Percentiles rank a stretch among this genome's conserved stretches.
Conservation (phyloP, 2,113 vertebrate species). For the Bubo bubo region DNA sequence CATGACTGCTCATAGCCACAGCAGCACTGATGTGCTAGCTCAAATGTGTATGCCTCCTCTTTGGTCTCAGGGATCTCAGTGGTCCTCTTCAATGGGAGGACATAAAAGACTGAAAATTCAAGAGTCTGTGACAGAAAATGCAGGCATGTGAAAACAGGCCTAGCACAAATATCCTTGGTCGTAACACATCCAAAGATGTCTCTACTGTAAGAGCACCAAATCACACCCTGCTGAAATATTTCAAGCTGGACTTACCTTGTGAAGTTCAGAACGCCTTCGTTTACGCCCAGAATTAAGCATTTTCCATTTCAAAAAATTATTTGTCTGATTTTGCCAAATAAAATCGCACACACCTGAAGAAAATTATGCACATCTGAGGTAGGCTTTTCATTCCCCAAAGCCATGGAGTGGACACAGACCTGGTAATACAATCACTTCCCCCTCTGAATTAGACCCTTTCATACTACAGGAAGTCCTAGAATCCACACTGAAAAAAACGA, state of each 20-base stretch:
- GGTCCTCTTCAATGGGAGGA: background rate
- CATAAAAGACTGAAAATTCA: background rate
- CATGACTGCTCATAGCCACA: background rate
- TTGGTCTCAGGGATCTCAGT: background rate
- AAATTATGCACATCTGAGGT: background rate
- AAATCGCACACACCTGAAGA: background rate
- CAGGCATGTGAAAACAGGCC: background rate
- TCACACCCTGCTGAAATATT: background rate
- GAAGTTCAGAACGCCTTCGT: background rate
- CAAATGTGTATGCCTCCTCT: background rate
- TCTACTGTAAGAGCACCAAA: background rate
- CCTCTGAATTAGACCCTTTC: constrained; percentile 25
- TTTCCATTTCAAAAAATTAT: background rate
- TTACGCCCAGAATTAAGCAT: background rate
- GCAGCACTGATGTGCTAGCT: background rate
- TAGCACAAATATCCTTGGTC: background rate
- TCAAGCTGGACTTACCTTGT: background rate
- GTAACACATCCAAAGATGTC: background rate
- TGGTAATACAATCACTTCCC: background rate
- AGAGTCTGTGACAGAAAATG: background rate
- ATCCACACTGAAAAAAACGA: background rate
- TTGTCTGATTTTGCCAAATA: background rate
- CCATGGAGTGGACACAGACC: background rate
- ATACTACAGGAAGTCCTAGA: constrained; percentile 40
- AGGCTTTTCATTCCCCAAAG: background rate